Evolutionary conservation across 2,888 invertebrate species (phyloP).

Genomic region (Napeogenes sylphis): DNA sequence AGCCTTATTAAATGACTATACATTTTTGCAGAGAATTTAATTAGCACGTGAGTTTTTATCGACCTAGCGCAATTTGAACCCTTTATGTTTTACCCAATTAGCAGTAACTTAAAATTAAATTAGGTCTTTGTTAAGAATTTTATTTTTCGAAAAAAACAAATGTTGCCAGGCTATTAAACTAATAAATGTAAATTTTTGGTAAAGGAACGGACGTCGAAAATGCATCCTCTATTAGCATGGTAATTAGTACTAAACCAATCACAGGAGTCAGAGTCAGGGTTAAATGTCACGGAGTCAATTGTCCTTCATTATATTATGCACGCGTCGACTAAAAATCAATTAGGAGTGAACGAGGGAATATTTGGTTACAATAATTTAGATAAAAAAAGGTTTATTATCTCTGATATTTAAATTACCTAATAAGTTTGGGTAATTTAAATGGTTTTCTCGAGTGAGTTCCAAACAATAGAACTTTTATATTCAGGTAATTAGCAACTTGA

Average conservation of each 20-base stretch:
- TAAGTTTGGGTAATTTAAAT: too few relatives aligned
- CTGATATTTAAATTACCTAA: too few relatives aligned
- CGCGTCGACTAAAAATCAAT: background rate
- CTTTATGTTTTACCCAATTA: background rate
- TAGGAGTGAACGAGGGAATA: background rate
- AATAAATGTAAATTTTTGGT: slow-evolving; percentile 19
- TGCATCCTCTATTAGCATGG: slow-evolving; percentile 47
- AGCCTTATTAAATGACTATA: background rate
- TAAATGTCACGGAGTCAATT: slow-evolving; percentile 54
- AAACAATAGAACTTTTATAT: background rate
- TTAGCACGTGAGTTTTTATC: background rate
- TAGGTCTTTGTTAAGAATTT: background rate
- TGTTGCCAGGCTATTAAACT: background rate
- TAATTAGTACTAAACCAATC: slow-evolving; percentile 53
- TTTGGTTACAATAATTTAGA: too few relatives aligned
- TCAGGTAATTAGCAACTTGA: background rate
- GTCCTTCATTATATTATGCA: slow-evolving; percentile 38
- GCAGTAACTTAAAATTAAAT: background rate
- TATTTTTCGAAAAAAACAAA: too few relatives aligned
- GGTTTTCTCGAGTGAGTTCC: background rate
- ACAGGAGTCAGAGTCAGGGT: slow-evolving; percentile 53
- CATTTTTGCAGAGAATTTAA: slow-evolving; percentile 2
- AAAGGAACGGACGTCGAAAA: slow-evolving; percentile 45
- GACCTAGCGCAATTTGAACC: too few relatives aligned
- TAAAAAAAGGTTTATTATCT: too few relatives aligned